Evolutionary conservation across 2,113 vertebrate genomes (phyloP).

Genomic region (Clarias gariepinus): DNA sequence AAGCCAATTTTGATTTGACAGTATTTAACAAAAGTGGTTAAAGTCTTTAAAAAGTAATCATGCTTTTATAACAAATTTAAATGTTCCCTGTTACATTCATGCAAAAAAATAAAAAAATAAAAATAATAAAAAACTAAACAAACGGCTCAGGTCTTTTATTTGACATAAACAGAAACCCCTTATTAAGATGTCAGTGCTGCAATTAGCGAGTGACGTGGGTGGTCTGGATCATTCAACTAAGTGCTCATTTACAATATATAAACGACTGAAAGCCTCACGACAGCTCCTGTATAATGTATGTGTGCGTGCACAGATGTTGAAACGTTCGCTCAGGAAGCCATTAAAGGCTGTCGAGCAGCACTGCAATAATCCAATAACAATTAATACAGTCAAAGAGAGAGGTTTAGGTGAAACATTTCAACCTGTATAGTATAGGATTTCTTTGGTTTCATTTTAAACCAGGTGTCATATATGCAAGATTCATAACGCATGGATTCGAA

Average conservation of each 20-base stretch:
- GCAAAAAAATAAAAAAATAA: not conserved
- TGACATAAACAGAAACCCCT: not conserved
- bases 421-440: not conserved
- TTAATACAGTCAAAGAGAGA: not conserved
- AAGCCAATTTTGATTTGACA: not conserved
- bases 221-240: not conserved
- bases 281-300: not conserved
- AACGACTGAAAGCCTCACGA: not conserved
- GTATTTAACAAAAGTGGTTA: not conserved
- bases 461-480: not conserved
- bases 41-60: too few species aligned
- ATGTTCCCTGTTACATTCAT: not conserved
- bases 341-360: not conserved
- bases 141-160: not conserved
- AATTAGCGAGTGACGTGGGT: constrained; percentile 11
- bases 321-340: not conserved
- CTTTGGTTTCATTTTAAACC: too few species aligned
- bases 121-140: not conserved
- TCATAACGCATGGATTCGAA: too few species aligned
- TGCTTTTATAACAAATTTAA: not conserved
- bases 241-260: not conserved
- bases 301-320: not conserved
- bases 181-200: not conserved
- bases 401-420: not conserved
- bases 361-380: not conserved